These are phyloP conservation scores for Leucoptera coffeella DNA, from an alignment of 2,888 invertebrate genomes.

Conservation along the genomic window DNA sequence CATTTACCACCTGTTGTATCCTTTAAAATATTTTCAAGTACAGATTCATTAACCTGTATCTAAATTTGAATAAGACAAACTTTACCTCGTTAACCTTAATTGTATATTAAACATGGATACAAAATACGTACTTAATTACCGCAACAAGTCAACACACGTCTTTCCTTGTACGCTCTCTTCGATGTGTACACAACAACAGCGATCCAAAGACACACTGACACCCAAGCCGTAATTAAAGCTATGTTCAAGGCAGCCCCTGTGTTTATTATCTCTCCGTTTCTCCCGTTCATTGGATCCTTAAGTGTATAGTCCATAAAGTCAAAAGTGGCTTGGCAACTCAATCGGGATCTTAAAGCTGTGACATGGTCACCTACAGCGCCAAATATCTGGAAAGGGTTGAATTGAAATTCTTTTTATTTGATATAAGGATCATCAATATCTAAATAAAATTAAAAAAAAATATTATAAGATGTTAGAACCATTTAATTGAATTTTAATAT, in stretches of 20 bases:
- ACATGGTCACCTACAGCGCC: constrained; percentile 51
- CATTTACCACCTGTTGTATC: too few relatives aligned
- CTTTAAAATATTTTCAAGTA: too few relatives aligned
- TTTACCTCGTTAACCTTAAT: too few relatives aligned
- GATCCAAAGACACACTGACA: constrained; percentile 53
- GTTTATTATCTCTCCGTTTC: constrained; percentile 64
- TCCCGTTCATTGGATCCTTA: constrained; percentile 58
- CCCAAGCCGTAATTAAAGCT: constrained; percentile 59
- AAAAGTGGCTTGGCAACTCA: constrained; percentile 67
- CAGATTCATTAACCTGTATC: too few relatives aligned
- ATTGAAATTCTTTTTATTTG: too few relatives aligned
- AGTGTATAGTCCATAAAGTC: constrained; percentile 83
- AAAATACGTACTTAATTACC: constrained; percentile 29
- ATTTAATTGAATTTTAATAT: constrained; percentile 3
- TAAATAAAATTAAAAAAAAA: too few relatives aligned
- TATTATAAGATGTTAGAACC: too few relatives aligned
- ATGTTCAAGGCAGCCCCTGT: constrained; percentile 64
- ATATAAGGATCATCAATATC: too few relatives aligned
- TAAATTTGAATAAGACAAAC: too few relatives aligned
- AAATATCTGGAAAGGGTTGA: constrained; percentile 36
- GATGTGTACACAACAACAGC: constrained; percentile 43
- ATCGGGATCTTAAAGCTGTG: constrained; percentile 56
- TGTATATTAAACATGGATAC: too few relatives aligned
- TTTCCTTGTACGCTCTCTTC: constrained; percentile 41
- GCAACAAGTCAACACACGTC: constrained; percentile 36